Evolutionary conservation across 2,888 invertebrate species (phyloP), one percentile per base, ranked within the genome.

Genomic region (Ceramica pisi): DNA sequence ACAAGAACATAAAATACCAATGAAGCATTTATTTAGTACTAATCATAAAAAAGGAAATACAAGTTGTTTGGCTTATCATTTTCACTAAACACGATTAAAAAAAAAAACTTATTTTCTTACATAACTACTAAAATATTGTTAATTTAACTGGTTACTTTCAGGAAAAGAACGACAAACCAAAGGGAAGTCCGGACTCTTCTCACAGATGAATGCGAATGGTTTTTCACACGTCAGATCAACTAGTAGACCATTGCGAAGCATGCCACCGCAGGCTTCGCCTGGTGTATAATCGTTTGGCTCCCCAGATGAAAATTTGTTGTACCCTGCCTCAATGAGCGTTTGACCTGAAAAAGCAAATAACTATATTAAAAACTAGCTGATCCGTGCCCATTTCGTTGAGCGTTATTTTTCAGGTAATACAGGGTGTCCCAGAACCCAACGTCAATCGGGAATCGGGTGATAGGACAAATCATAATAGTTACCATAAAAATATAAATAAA

Each of bases 241-340:
- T 0, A 91, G 68, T 10, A 79, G 46, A 0, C 85, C 90, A 0
- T 56, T 57, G 0, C 90, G 80, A 67, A 83, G 86, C 4, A 92
- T 80, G 0, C 83, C 84, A 0, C 91, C 90, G 57, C 91, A 92
- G 72, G 38, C 89, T 71, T 91, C 86, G 0, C 88, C 89, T 0
- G 83, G 35, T 21, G 14, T 6, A 0, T 2, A 51, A 71, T 91
- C 90, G 67, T 91, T 88, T 0, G 92, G 92, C 62, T 90, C 86
- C 0, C 87, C 88, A 0, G 35, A 57, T 0, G 75, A 51, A 83
- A 91, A 93, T 46, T 82, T 85, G 35, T 71, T 71, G 69, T 87
- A 93, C 0, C 93, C 92, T 2, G 92, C 91, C 7, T 86, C 80
- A 0, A 68, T 6, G 1, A 93, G 67, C 0, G 89, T 86, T 56